Evolutionary conservation across 2,797 vertebrate genomes (phyloP).

Genomic region (Sciurus vulgaris): DNA sequence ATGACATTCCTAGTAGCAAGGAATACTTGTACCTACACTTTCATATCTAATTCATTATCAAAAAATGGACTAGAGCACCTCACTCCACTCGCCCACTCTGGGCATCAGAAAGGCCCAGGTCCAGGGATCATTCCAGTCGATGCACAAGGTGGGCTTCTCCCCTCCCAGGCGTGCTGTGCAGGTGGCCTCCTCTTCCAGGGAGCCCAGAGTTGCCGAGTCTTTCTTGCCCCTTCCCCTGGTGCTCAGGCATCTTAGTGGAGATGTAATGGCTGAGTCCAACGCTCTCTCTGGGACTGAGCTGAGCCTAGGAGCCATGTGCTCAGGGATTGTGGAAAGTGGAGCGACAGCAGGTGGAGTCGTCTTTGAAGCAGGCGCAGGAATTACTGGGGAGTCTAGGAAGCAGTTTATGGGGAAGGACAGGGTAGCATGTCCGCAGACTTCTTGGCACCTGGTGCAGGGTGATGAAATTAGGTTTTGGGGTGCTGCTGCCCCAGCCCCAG

Average conservation of each 20-base stretch:
- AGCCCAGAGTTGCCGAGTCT: neutral
- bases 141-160: neutral
- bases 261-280: neutral
- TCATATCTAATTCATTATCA: no score
- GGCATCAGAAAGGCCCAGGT: neutral
- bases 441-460: neutral
- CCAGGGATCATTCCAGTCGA: neutral
- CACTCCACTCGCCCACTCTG: neutral
- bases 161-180: rapidly evolving
- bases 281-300: neutral
- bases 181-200: neutral
- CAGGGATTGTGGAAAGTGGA: neutral
- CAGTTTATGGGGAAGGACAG: neutral
- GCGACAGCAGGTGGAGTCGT: no score
- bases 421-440: neutral
- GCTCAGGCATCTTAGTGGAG: neutral
- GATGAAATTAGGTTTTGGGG: rapidly evolving
- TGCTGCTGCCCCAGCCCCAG: rapidly evolving
- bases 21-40: no score
- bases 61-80: neutral
- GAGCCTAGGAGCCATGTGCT: neutral
- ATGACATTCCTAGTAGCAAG: no score
- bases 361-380: neutral
- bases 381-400: neutral
- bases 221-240: neutral